Evolutionary conservation across 92 coral and sea anemone genomes (phyloP), one percentile per base, ranked within the genome.

Genomic region (Palythoa grandis): DNA sequence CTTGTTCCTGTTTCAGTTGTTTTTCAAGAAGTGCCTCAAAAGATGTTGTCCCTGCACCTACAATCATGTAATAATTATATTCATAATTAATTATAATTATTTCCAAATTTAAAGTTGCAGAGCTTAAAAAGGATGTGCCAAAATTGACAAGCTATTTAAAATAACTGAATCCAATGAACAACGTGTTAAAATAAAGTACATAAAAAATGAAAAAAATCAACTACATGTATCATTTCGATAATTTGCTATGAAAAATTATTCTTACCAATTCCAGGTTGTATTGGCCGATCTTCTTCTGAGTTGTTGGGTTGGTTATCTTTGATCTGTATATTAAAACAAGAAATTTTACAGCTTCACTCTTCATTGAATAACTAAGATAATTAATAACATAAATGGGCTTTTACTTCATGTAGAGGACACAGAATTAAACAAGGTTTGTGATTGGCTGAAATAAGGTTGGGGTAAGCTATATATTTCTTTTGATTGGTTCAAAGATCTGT

Each of bases 11-110:
- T 77, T 77, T 83, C 68, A 96, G 83, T 74, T 96, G 95, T 52
- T 88, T 72, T 68, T 94, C 97, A 78, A 96, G 79, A 38, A 96
- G 92, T 61, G 94, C 95, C 71, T 96, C 98, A 91, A 94, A 96
- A 43, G 90, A 80, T 50, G 70, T 24, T 65, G 95, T 94, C 50
- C 82, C 86, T 23, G 89, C 90, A 19, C 67, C 82, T 77, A 77
- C 15, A 25, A 37, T 19, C 24, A 76, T 6, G 23, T 29, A 29
- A 29, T 19, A 4, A 17, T 70, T 25, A 10, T 35, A 15, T 19
- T 3, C 22, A 35, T 2, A 38, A 29, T 29, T 29, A 29, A 0
- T 0, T 29, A 29, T 29, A 29, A 29, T 1, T 29, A 29, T 29
- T 29, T 29, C 35, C 35, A 29, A 29, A 29, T 1, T 29, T 29